These are phyloP conservation scores for Neodontobutis hainanensis DNA, from an alignment of 2,113 vertebrate genomes.

Conservation along the genomic window DNA sequence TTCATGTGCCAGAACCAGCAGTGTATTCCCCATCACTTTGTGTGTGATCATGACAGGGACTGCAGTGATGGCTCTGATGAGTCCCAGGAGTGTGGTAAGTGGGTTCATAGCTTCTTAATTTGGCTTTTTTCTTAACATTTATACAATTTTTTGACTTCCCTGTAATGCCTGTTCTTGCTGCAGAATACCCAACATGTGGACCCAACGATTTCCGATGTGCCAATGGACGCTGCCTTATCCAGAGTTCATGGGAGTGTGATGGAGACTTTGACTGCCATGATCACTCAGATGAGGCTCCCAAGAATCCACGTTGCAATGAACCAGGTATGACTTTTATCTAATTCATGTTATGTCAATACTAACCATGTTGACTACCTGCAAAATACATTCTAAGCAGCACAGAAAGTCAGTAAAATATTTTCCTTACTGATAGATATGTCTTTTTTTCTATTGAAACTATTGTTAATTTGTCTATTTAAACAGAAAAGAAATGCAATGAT, in stretches of 20 bases:
- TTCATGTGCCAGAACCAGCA: conserved; percentile 94
- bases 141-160: background rate
- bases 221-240: conserved; percentile 93
- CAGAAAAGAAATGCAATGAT: conserved; percentile 93
- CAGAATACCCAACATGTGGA: conserved; percentile 92
- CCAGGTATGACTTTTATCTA: conserved; percentile 76
- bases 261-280: conserved; percentile 96
- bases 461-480: conserved; percentile 9
- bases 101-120: background rate
- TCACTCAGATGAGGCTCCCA: conserved; percentile 91
- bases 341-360: too few relatives aligned
- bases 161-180: background rate
- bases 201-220: conserved; percentile 90
- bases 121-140: background rate
- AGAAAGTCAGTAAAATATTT: background rate
- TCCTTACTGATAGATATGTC: conserved; percentile 7
- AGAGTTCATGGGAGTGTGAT: conserved; percentile 90
- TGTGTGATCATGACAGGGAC: conserved; percentile 93
- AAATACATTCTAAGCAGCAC: too few relatives aligned
- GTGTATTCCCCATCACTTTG: conserved; percentile 93
- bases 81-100: conserved; percentile 90
- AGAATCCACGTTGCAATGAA: conserved; percentile 86
- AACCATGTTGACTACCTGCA: too few relatives aligned
- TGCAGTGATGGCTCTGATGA: conserved; percentile 92
- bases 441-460: conserved; percentile 11